Evolutionary conservation across 2,113 vertebrate genomes (phyloP), one percentile per base, ranked within the genome.

Genomic region (Vombatus ursinus): DNA sequence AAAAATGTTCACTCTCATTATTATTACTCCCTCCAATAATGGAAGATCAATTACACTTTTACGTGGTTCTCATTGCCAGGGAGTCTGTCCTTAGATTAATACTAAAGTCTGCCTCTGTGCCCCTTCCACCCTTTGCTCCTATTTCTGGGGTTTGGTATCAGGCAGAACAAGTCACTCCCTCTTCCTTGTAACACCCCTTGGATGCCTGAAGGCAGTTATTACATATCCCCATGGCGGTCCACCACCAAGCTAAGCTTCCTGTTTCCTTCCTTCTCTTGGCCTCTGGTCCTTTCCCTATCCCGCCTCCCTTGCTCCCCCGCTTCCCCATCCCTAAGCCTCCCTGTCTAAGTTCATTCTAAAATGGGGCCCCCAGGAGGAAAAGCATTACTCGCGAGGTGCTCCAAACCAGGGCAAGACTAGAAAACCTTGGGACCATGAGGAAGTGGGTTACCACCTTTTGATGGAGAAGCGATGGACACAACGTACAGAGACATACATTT

Each of bases 81-180:
- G 53, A 57, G 25, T 26, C 25, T 61, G 9, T 31, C 31, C 26
- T 61, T 12, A 31, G 9, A 5, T 77, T 7, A 5, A 49, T 12
- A 14, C 31, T n/a, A 37, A 68, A n/a, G 31, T 28, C 31, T 37
- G 61, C 61, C 12, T 77, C 37, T n/a, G 37, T 77, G 14, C 16
- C n/a, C 14, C 4, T n/a, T n/a, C 68, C 5, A 28, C 68, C 22
- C 68, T 19, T n/a, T 77, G 37, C 1, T n/a, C 31, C 37, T 7
- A 3, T 77, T n/a, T n/a, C 31, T 77, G 12, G 19, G 37, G 14
- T 19, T 77, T n/a, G 37, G 14, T 19, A 7, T 3, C 61, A 77
- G 61, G 12, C 4, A n/a, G n/a, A n/a, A n/a, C n/a, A n/a, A n/a
- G n/a, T n/a, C 61, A 6, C 1, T 6, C 0, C 26, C 9, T 31